A percentile compares a stretch with the other conserved stretches of the same genome.
phyloP scores from a whole-genome alignment of 2,797 vertebrate species.

The Typhlichthys subterraneus region DNA sequence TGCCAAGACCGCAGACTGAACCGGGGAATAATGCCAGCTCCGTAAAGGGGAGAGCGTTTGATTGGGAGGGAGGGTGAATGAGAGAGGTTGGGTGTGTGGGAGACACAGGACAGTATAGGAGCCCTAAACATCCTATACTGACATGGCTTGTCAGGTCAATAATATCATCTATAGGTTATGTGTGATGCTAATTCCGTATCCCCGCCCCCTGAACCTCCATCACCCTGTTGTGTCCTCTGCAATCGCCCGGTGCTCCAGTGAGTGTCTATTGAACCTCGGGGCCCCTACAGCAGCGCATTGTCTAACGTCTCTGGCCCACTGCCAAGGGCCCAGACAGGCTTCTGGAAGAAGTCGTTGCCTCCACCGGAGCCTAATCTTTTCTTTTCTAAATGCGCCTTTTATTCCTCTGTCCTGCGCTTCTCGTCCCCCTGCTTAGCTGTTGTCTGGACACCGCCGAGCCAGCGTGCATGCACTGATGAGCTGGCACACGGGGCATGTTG shows the following conservation, averaged over 20 bases:
- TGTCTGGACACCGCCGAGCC: slow-evolving; percentile 59
- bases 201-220: slow-evolving; percentile 18
- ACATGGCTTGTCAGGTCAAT: slow-evolving; percentile 57
- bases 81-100: no score
- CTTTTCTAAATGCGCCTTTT: slow-evolving; percentile 46
- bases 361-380: slow-evolving; percentile 66
- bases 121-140: slow-evolving; percentile 17
- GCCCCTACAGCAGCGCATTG: slow-evolving; percentile 70
- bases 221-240: slow-evolving; percentile 32
- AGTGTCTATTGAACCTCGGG: slow-evolving; percentile 68
- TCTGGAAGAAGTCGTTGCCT: slow-evolving; percentile 69
- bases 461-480: slow-evolving; percentile 66
- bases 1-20: slow-evolving; percentile 27
- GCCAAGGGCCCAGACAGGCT: slow-evolving; percentile 65
- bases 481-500: slow-evolving; percentile 48
- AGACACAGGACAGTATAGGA: slow-evolving; percentile 13
- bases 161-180: slow-evolving; percentile 41
- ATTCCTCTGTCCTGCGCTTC: slow-evolving; percentile 52
- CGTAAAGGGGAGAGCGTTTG: not conserved
- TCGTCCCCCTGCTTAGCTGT: slow-evolving; percentile 50
- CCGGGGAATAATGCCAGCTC: slow-evolving; percentile 18
- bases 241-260: slow-evolving; percentile 73
- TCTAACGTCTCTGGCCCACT: slow-evolving; percentile 60
- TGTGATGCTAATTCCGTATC: slow-evolving; percentile 41
- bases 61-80: no score